Evolutionary conservation across 1,140 invertebrate species (phyloP).

Genomic region (Hestina assimilis): DNA sequence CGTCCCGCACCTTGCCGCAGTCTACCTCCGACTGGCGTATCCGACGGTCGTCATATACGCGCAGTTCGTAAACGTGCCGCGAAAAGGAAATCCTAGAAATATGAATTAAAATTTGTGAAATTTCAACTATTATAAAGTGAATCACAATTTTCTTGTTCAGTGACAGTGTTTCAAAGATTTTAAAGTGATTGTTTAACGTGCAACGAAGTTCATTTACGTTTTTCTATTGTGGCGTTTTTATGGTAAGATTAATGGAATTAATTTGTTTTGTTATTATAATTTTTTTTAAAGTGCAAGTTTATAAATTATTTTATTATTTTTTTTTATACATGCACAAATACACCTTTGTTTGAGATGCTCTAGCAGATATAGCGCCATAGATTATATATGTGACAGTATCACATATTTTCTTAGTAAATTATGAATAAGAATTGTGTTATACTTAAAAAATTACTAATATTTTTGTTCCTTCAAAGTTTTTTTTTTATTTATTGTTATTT

Average conservation of each 20-base stretch:
- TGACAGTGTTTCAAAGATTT: constrained; percentile 7
- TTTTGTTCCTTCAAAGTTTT: too few species aligned
- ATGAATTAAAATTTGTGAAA: constrained; percentile 34
- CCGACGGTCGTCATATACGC: constrained; percentile 10
- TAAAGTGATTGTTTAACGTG: constrained; percentile 16
- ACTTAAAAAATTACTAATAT: too few species aligned
- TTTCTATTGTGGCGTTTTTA: background rate
- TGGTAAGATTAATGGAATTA: constrained; percentile 6
- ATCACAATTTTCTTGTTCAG: constrained; percentile 6
- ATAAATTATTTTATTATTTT: background rate
- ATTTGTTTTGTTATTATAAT: background rate
- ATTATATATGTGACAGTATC: too few species aligned
- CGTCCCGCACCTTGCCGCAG: constrained; percentile 41
- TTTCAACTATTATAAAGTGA: constrained; percentile 5
- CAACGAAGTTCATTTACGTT: background rate
- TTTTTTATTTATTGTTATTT: too few species aligned
- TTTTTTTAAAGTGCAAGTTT: background rate
- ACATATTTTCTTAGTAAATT: too few species aligned
- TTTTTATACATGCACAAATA: too few species aligned
- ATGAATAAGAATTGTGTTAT: too few species aligned
- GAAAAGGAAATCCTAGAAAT: constrained; percentile 19
- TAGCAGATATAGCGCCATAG: too few species aligned
- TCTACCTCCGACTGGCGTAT: constrained; percentile 25
- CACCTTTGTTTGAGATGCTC: too few species aligned
- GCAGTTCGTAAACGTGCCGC: background rate